Percentiles rank a stretch among this genome's conserved stretches.
Conservation (phyloP, 2,888 invertebrate species). For the Mechanitis messenoides region DNA sequence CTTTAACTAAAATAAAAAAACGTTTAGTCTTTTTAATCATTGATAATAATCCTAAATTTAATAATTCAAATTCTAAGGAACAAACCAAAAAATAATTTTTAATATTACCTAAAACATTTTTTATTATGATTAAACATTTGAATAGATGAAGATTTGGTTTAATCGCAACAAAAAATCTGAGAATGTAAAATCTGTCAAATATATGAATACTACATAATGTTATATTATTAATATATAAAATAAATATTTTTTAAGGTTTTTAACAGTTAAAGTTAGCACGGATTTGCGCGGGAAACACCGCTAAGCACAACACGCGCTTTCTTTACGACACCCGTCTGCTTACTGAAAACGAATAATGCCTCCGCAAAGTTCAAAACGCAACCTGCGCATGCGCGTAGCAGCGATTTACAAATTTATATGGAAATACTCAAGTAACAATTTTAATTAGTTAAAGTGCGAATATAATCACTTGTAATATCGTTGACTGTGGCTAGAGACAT, state of each 20-base stretch:
- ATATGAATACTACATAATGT: not conserved
- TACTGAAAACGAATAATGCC: conserved; percentile 17
- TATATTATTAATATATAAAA: not conserved
- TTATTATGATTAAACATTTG: not conserved
- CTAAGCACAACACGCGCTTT: conserved; percentile 11
- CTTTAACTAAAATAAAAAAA: too few species aligned
- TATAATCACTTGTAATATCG: conserved; percentile 3
- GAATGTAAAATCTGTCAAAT: not conserved
- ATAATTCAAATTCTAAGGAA: not conserved
- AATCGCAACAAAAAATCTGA: not conserved
- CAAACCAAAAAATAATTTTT: not conserved
- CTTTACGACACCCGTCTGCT: conserved; percentile 16
- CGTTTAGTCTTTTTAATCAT: too few species aligned
- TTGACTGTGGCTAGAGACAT: not conserved
- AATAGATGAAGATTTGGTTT: not conserved
- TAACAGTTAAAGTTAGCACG: conserved; percentile 16
- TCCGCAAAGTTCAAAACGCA: conserved; percentile 9
- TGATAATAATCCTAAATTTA: too few species aligned
- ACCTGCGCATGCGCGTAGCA: conserved; percentile 18
- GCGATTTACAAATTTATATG: conserved; percentile 2
- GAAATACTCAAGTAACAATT: not conserved
- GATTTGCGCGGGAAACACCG: conserved; percentile 21
- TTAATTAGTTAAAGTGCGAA: conserved; percentile 6
- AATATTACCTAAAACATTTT: conserved; percentile 8
- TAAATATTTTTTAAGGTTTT: conserved; percentile 10